These are phyloP conservation scores for Phrixothrix hirtus DNA, from an alignment of 2,888 invertebrate species.

Conservation along the genomic window DNA sequence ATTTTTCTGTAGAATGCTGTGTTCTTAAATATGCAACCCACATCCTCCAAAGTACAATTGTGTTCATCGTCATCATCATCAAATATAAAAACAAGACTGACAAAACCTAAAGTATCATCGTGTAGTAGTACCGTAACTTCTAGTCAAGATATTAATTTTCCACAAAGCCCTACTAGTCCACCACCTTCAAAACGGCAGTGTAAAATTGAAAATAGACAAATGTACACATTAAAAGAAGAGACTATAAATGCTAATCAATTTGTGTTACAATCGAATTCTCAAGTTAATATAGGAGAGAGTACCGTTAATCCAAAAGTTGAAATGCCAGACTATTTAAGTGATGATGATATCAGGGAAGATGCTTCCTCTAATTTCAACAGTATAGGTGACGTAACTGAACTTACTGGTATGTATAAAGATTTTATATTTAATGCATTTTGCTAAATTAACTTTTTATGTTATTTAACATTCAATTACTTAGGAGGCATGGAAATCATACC, in stretches of 20 bases:
- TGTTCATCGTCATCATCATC: conserved; percentile 21
- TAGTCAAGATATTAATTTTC: conserved; percentile 49
- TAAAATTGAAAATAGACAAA: conserved; percentile 41
- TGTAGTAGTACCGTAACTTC: conserved; percentile 52
- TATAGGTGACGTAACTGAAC: conserved; percentile 44
- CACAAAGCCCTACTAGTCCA: conserved; percentile 39
- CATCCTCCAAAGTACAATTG: conserved; percentile 33
- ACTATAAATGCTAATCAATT: conserved; percentile 48
- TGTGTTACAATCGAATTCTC: conserved; percentile 43
- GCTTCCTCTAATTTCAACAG: conserved; percentile 43
- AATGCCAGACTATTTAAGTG: conserved; percentile 71
- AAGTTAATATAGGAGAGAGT: conserved; percentile 15
- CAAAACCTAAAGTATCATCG: conserved; percentile 41
- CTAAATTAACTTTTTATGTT: background rate
- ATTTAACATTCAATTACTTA: conserved; percentile 35
- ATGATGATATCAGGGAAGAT: conserved; percentile 59
- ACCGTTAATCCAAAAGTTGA: conserved; percentile 25
- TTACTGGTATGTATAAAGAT: conserved; percentile 43
- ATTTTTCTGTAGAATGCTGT: conserved; percentile 38
- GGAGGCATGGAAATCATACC: conserved; percentile 55
- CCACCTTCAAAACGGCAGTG: conserved; percentile 48
- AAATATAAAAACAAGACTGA: conserved; percentile 34
- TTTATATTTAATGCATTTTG: no score
- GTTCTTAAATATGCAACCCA: conserved; percentile 44
- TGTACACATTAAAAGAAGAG: conserved; percentile 35